A percentile compares a stretch with the other conserved stretches of the same genome.
Evolutionary conservation across 2,888 invertebrate species (phyloP).

Genomic region (Julus scandinavius): DNA sequence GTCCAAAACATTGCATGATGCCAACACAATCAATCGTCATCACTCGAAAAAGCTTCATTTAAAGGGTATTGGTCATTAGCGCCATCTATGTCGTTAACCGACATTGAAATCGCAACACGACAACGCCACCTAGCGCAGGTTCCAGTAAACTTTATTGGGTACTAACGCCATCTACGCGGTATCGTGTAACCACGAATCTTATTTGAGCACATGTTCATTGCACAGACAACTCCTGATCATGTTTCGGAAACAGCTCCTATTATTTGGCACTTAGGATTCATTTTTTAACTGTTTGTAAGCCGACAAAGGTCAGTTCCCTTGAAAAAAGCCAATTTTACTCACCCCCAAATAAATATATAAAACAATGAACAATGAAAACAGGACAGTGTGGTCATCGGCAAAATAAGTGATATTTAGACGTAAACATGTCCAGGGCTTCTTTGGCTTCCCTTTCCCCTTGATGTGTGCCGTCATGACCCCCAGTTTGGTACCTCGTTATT

Average conservation of each 20-base stretch:
- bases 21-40: no score
- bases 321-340: not conserved
- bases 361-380: not conserved
- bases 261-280: not conserved
- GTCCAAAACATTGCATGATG: no score
- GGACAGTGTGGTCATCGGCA: constrained; percentile 8
- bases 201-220: not conserved
- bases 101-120: no score
- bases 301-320: not conserved
- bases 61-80: no score
- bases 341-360: constrained; percentile 2
- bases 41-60: no score
- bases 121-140: no score
- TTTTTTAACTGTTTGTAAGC: not conserved
- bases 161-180: no score
- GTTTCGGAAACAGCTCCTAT: not conserved
- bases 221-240: not conserved
- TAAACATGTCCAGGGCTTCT: constrained; percentile 18
- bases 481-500: not conserved
- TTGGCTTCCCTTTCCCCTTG: not conserved
- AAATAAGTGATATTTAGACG: constrained; percentile 17
- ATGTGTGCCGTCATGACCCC: not conserved
- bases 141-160: no score
- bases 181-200: not conserved
- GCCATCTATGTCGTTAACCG: no score